Percentiles rank a stretch among this genome's conserved stretches.
Evolutionary conservation across 1,140 invertebrate genomes (phyloP).

Genomic region (Zelostemma sp.): DNA sequence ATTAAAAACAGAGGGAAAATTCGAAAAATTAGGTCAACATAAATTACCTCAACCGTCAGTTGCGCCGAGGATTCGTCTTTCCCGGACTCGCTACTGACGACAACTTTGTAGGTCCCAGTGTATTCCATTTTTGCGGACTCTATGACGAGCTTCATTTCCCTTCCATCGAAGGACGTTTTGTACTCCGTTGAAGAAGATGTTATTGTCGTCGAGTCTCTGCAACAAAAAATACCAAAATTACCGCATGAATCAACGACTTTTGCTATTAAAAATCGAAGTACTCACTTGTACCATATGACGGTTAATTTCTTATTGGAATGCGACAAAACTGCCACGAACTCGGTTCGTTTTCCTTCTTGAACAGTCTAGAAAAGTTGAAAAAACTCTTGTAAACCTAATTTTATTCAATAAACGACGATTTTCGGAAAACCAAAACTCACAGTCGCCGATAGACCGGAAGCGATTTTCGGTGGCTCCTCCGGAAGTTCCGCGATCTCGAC

Average conservation of each 20-base stretch:
- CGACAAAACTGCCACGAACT: constrained; percentile 81
- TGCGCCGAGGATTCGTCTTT: constrained; percentile 84
- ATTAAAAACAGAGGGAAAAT: not conserved
- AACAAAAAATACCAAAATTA: constrained; percentile 37
- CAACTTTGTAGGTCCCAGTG: constrained; percentile 82
- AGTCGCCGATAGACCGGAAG: constrained; percentile 79
- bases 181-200: constrained; percentile 78
- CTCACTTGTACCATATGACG: constrained; percentile 87
- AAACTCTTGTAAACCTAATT: constrained; percentile 5
- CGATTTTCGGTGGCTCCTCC: constrained; percentile 79
- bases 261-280: constrained; percentile 9
- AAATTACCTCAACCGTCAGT: constrained; percentile 75
- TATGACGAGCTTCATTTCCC: constrained; percentile 81
- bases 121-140: constrained; percentile 78
- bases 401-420: constrained; percentile 12
- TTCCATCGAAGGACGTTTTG: constrained; percentile 86
- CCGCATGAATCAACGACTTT: too few relatives aligned
- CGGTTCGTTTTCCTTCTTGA: constrained; percentile 82
- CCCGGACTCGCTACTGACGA: constrained; percentile 86
- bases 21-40: not conserved
- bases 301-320: constrained; percentile 82
- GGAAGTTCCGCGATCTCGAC: constrained; percentile 88
- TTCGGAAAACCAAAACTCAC: constrained; percentile 73
- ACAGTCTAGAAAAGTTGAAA: constrained; percentile 72
- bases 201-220: constrained; percentile 78